These are phyloP conservation scores for Rhingia campestris DNA, from an alignment of 2,888 invertebrate species.

Conservation along the genomic window DNA sequence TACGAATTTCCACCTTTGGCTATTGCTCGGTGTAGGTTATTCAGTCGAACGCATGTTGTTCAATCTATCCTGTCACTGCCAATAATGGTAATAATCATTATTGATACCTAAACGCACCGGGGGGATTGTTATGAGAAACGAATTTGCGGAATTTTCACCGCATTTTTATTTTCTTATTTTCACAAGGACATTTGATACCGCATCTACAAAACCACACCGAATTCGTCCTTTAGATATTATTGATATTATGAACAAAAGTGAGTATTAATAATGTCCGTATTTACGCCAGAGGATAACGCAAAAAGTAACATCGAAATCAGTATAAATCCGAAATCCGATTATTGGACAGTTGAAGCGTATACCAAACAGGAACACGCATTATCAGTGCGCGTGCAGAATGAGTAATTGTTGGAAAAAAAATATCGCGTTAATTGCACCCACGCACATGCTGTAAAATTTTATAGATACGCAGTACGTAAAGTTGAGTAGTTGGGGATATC, in stretches of 20 bases:
- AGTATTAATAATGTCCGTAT: constrained; percentile 64
- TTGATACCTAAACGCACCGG: constrained; percentile 47
- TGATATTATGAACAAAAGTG: constrained; percentile 31
- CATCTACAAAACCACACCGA: not conserved
- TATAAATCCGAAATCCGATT: constrained; percentile 70
- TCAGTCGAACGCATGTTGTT: constrained; percentile 48
- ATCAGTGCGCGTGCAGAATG: constrained; percentile 73
- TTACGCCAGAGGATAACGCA: constrained; percentile 62
- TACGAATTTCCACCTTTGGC: constrained; percentile 67
- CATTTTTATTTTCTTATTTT: constrained; percentile 21
- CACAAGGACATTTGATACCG: constrained; percentile 1
- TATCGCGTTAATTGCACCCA: constrained; percentile 67
- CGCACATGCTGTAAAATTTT: constrained; percentile 12
- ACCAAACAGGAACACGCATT: constrained; percentile 64
- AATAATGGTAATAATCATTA: constrained; percentile 71
- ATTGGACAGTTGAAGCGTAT: constrained; percentile 61
- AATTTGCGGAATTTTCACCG: constrained; percentile 50
- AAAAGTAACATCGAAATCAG: constrained; percentile 61
- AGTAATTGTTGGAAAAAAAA: constrained; percentile 70
- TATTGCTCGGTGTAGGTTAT: constrained; percentile 43
- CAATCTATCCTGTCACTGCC: constrained; percentile 67
- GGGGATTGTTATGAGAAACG: constrained; percentile 18
- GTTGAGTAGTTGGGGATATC: constrained; percentile 59
- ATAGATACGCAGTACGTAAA: constrained; percentile 27
- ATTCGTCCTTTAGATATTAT: constrained; percentile 17